phyloP scores from a whole-genome alignment of 2,113 vertebrate species.

The Ammodytes dubius region DNA sequence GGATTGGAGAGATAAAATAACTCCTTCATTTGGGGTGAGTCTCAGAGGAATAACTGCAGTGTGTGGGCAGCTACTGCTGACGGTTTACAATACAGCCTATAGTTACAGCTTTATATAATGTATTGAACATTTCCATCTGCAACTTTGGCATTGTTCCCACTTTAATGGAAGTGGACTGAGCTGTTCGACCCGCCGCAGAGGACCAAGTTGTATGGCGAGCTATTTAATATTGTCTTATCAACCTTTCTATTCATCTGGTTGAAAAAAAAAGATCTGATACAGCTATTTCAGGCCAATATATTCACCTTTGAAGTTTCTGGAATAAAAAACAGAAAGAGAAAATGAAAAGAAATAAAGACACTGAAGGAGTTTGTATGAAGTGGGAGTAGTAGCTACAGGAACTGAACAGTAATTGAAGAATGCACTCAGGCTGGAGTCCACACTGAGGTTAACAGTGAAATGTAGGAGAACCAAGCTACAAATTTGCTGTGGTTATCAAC shows the following conservation, averaged over 20 bases:
- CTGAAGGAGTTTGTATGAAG: constrained; percentile 7
- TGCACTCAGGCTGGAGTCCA: constrained; percentile 32
- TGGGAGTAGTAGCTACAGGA: constrained; percentile 21
- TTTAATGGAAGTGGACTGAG: constrained; percentile 41
- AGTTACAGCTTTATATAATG: constrained; percentile 53
- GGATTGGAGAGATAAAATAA: constrained; percentile 73
- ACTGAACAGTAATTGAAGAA: constrained; percentile 54
- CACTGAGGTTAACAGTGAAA: constrained; percentile 47
- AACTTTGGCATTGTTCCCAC: constrained; percentile 45
- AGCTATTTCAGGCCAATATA: too few relatives aligned
- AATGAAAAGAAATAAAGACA: not conserved
- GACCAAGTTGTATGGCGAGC: constrained; percentile 16
- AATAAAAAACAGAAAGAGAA: constrained; percentile 11
- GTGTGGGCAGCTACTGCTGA: constrained; percentile 47
- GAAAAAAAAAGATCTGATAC: not conserved
- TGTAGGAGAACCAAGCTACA: constrained; percentile 64
- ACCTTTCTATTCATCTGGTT: not conserved
- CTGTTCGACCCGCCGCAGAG: constrained; percentile 14
- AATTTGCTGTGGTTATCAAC: constrained; percentile 80
- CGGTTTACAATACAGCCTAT: constrained; percentile 43
- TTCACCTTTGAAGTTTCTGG: not conserved
- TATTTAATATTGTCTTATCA: constrained; percentile 10
- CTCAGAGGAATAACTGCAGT: constrained; percentile 60
- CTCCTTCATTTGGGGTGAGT: constrained; percentile 64
- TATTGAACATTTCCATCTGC: constrained; percentile 53